Evolutionary conservation across 2,888 invertebrate genomes (phyloP).

Genomic region (Lordiphosa fenestrarum): DNA sequence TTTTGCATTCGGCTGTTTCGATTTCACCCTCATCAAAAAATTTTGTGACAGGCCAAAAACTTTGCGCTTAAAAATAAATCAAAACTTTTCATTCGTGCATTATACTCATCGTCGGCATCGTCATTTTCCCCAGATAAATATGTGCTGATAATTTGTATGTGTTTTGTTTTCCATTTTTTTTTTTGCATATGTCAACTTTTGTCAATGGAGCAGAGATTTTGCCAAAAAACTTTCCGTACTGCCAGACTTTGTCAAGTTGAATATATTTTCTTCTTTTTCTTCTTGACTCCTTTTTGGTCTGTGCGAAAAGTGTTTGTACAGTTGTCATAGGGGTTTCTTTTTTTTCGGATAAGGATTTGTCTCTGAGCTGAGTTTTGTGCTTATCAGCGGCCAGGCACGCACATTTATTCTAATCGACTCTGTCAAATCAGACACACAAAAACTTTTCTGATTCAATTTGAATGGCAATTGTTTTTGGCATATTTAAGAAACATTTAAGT

Average conservation of each 20-base stretch:
- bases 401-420: conserved; percentile 1
- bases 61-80: conserved; percentile 75
- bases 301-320: neutral
- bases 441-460: too few species aligned
- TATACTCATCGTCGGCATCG: conserved; percentile 29
- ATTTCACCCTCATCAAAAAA: conserved; percentile 67
- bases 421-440: too few species aligned
- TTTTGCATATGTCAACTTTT: conserved; percentile 68
- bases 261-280: neutral
- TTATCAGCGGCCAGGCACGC: neutral
- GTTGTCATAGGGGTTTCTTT: conserved; percentile 6
- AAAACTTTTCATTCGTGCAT: conserved; percentile 68
- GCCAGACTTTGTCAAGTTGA: conserved; percentile 28
- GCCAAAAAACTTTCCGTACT: conserved; percentile 30
- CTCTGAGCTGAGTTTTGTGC: neutral
- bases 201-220: conserved; percentile 59
- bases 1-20: conserved; percentile 60
- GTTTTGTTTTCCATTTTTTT: conserved; percentile 23
- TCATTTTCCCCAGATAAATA: conserved; percentile 61
- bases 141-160: conserved; percentile 69
- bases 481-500: too few species aligned
- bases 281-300: neutral
- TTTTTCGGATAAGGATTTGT: conserved; percentile 2
- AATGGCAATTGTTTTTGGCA: too few species aligned
- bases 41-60: conserved; percentile 66